Percentiles rank a stretch among this genome's conserved stretches.
These are phyloP conservation scores for Apis dorsata DNA, from an alignment of 1,140 invertebrate genomes.

Conservation along the genomic window DNA sequence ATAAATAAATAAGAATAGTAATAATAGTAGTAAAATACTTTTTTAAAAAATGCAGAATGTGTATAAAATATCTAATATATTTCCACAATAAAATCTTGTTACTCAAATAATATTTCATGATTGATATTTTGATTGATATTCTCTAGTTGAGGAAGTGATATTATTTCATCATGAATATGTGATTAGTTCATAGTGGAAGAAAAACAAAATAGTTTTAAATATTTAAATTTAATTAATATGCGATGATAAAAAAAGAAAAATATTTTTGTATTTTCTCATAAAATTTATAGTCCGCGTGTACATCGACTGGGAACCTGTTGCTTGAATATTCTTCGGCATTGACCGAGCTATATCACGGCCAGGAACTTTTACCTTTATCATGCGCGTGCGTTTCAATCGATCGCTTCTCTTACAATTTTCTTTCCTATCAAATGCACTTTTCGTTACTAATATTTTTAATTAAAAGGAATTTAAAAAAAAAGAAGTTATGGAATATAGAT, in stretches of 20 bases:
- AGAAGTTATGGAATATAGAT: not conserved
- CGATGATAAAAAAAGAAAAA: too few species aligned
- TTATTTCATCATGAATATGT: too few species aligned
- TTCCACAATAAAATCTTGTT: too few species aligned
- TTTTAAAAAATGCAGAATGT: too few species aligned
- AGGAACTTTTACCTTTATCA: conserved; percentile 22
- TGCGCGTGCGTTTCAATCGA: conserved; percentile 50
- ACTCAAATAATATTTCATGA: too few species aligned
- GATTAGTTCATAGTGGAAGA: too few species aligned
- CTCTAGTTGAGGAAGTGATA: too few species aligned
- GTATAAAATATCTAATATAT: too few species aligned
- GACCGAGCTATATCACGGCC: conserved; percentile 45
- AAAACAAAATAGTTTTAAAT: not conserved
- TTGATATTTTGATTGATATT: too few species aligned
- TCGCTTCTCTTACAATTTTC: conserved; percentile 26
- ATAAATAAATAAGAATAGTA: too few species aligned
- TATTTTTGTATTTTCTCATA: not conserved
- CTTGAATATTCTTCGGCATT: conserved; percentile 48
- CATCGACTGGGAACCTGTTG: conserved; percentile 39
- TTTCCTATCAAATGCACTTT: not conserved
- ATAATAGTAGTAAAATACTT: too few species aligned
- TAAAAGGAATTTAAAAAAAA: not conserved
- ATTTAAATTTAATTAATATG: not conserved
- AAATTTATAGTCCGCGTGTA: conserved; percentile 32
- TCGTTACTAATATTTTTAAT: not conserved